Evolutionary conservation across 2,113 vertebrate genomes (phyloP), one percentile per base, ranked within the genome.

Genomic region (Gopherus flavomarginatus): DNA sequence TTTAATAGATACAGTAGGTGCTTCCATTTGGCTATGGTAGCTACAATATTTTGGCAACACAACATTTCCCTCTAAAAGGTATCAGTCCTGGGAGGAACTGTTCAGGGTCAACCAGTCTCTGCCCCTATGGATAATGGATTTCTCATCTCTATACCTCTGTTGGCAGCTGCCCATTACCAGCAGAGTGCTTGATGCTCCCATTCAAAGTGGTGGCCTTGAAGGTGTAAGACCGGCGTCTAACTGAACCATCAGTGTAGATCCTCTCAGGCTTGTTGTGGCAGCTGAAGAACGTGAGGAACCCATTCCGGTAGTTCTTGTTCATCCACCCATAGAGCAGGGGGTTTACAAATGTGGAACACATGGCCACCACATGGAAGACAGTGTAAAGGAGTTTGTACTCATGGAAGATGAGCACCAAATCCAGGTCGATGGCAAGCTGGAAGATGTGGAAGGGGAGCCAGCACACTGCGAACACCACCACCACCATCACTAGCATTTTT

Each of bases 231-330:
- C 99, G 98, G 27, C 99, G 99, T 94, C 99, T 97, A 82, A 99
- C 98, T 0, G 99, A 99, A 13, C 99, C 99, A 62, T 99, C 99
- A 0, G 98, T 97, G 93, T 98, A 98, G 94, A 99, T 98, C 86
- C 97, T 98, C 29, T 99, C 99, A 0, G 98, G 98, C 86, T 99
- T 99, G 90, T 99, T 98, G 94, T 99, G 98, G 42, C 99, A 99
- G 72, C 98, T 98, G 96, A 99, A 99, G 81, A 99, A 99, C 98
- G 98, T 99, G 29, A 99, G 97, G 97, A 99, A 99, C 69, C 99
- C 99, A 0, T 99, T 99, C 90, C 99, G 97, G 97, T 99, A 99
- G 98, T 99, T 99, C 97, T 99, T 99, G 97, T 99, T 99, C 99
- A 99, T 99, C 99, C 99, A 99, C 47, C 99, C 99, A 0, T 99